Evolutionary conservation across 2,888 invertebrate species (phyloP), one percentile per base, ranked within the genome.

Genomic region (Enchytraeus crypticus): DNA sequence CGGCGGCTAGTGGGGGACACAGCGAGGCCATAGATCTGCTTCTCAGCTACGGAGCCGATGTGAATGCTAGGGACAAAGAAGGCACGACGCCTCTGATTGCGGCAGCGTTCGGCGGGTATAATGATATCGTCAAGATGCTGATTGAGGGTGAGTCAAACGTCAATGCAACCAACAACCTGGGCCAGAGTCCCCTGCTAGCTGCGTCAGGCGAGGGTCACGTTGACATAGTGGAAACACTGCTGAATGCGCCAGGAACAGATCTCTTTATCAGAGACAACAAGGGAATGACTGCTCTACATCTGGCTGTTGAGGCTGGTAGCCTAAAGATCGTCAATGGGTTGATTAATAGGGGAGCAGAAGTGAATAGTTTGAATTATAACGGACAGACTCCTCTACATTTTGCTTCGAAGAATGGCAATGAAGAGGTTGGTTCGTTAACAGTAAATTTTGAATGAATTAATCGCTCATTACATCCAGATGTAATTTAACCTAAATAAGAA

Each of bases 1-100:
- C 58, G 18, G 58, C 58, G 8, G 58, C 33, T 34, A 34, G 33
- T 30, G 34, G 34, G 26, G 58, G 58, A 11, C 32, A 47, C 34
- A 27, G 30, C 5, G 58, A 49, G 14, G 33, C 38, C 21, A 34
- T 58, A 18, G 27, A 33, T 32, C 18, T 51, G 38, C 26, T 58
- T 18, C 23, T 58, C 34, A 51, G 33, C 3, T 30, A 33, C 34
- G 58, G 51, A 3, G 58, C 58, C 5, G 46, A 58, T 18, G 29
- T 51, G 26, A 27, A 49, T 27, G 33, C 49, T 3, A 27, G 29
- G 3, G 51, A 34, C 18, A 51, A 33, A 23, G 38, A 51, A 49
- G 58, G 58, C 8, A 27, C 33, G 21, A 33, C 49, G 34, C 51
- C 58, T 1, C 30, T 58, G 21, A 11, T 46, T 32, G 26, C 26